phyloP scores from a whole-genome alignment of 2,888 invertebrate genomes.

The Agrochola circellaris region DNA sequence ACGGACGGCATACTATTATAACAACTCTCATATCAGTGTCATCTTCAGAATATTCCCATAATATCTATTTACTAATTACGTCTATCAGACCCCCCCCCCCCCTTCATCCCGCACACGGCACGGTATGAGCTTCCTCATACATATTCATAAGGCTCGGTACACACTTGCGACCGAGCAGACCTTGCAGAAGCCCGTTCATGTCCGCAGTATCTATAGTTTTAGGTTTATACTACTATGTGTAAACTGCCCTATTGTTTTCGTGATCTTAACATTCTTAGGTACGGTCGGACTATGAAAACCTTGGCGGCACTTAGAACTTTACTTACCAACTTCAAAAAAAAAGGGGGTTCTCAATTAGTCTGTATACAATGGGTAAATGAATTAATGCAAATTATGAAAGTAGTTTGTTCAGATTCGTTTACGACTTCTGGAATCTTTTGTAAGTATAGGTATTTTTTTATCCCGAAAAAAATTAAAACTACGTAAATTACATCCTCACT shows the following conservation, averaged over 20 bases:
- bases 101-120: conserved; percentile 21
- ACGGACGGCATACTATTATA: background rate
- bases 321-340: background rate
- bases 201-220: conserved; percentile 8
- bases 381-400: too few species aligned
- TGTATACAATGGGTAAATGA: too few species aligned
- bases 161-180: conserved; percentile 47
- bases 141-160: conserved; percentile 61
- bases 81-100: conserved; percentile 9
- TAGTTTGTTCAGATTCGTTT: too few species aligned
- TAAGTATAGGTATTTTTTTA: too few species aligned
- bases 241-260: background rate
- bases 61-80: conserved; percentile 50
- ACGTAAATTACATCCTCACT: too few species aligned
- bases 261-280: background rate
- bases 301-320: background rate
- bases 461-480: too few species aligned
- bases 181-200: conserved; percentile 32
- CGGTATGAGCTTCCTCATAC: conserved; percentile 51
- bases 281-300: background rate
- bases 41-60: conserved; percentile 9
- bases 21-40: background rate
- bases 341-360: background rate
- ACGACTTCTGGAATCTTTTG: too few species aligned
- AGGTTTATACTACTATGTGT: background rate